These are phyloP conservation scores for Chaetodon trifasciatus DNA, from an alignment of 2,797 vertebrate genomes.

Conservation along the genomic window DNA sequence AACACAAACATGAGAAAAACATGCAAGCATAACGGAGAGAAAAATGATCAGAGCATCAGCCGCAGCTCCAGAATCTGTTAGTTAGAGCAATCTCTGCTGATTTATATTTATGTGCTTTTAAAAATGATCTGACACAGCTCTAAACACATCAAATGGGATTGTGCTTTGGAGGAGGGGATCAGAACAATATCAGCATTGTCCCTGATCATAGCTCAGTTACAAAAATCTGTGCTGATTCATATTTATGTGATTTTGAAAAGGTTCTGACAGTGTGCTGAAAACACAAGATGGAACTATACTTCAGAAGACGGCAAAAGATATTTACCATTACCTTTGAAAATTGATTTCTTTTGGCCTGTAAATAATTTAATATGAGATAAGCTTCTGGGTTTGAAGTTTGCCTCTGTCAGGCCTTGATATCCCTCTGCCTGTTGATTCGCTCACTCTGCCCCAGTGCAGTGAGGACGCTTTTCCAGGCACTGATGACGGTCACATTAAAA, in stretches of 20 bases:
- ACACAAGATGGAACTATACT: conserved; percentile 40
- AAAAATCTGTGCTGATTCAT: conserved; percentile 53
- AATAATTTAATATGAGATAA: conserved; percentile 67
- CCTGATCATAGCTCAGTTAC: conserved; percentile 44
- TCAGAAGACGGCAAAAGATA: conserved; percentile 48
- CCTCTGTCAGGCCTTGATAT: conserved; percentile 48
- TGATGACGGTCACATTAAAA: conserved; percentile 47
- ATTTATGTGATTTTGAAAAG: conserved; percentile 62
- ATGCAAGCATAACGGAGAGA: conserved; percentile 14
- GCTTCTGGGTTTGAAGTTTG: conserved; percentile 53
- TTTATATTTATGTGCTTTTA: conserved; percentile 60
- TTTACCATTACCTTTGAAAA: conserved; percentile 61
- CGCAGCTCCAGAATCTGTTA: conserved; percentile 30
- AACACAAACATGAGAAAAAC: conserved; percentile 37
- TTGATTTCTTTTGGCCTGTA: conserved; percentile 59
- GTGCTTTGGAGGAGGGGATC: conserved; percentile 42
- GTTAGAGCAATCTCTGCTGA: conserved; percentile 35
- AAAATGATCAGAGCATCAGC: conserved; percentile 15
- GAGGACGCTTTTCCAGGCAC: conserved; percentile 30
- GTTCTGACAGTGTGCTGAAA: conserved; percentile 45
- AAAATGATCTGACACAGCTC: conserved; percentile 43
- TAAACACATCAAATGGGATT: conserved; percentile 48
- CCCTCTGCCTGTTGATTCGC: conserved; percentile 37
- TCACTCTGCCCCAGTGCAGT: conserved; percentile 14
- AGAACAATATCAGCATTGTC: conserved; percentile 47